A percentile compares a stretch with the other conserved stretches of the same genome.
These are phyloP conservation scores for Monodelphis domestica DNA, from an alignment of 2,797 vertebrate genomes.

Conservation along the genomic window DNA sequence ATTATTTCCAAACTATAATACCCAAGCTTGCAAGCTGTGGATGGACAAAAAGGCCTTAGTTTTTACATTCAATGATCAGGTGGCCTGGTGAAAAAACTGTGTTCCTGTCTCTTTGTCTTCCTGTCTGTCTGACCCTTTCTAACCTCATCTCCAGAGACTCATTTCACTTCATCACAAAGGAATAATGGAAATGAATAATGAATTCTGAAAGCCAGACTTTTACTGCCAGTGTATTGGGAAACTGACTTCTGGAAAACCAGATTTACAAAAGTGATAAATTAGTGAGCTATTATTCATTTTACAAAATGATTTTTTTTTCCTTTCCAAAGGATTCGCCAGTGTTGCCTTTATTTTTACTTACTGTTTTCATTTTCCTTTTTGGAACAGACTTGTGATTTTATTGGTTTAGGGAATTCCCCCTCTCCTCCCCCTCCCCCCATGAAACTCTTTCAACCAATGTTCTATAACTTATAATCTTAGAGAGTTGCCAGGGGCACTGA, in stretches of 20 bases:
- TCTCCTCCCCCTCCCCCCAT: no score
- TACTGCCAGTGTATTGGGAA: slow-evolving; percentile 18
- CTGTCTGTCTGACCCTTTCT: slow-evolving; percentile 29
- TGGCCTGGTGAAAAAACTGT: neutral
- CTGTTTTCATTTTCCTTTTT: neutral
- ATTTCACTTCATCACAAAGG: slow-evolving; percentile 22
- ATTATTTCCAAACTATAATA: neutral
- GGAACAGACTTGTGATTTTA: neutral
- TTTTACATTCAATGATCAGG: slow-evolving; percentile 15
- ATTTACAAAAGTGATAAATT: slow-evolving; percentile 29
- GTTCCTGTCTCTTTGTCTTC: slow-evolving; percentile 40
- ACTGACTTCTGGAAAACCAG: neutral
- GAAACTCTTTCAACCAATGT: neutral
- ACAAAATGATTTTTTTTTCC: neutral
- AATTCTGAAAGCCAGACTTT: slow-evolving; percentile 8
- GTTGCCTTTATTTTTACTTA: neutral
- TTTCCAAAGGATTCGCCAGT: neutral
- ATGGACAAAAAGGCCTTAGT: neutral
- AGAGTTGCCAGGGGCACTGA: neutral
- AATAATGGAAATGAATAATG: slow-evolving; percentile 30
- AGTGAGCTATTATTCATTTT: slow-evolving; percentile 5
- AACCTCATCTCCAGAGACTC: slow-evolving; percentile 18
- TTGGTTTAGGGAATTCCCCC: neutral
- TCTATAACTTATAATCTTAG: neutral
- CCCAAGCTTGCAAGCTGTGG: neutral